Percentiles rank a stretch among this genome's conserved stretches.
Conservation (phyloP, 2,113 vertebrate genomes). For the Zootoca vivipara region DNA sequence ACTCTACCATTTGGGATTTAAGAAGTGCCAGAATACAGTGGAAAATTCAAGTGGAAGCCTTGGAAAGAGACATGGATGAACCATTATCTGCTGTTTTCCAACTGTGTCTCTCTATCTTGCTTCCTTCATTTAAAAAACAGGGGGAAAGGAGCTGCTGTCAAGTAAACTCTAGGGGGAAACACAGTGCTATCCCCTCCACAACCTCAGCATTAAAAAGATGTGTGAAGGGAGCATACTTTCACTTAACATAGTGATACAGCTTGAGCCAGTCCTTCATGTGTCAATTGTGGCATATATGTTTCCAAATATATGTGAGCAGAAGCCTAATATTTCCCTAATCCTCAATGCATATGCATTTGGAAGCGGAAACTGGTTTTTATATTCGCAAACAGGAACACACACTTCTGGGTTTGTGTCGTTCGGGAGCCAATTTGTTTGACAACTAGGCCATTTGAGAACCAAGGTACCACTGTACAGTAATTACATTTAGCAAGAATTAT, state of each 20-base stretch:
- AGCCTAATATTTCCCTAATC: not conserved
- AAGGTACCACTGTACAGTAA: too few relatives aligned
- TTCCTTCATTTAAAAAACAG: not conserved
- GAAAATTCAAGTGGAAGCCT: not conserved
- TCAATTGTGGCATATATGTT: not conserved
- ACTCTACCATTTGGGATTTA: too few relatives aligned
- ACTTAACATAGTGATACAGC: not conserved
- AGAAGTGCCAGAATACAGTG: not conserved
- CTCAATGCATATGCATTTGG: not conserved
- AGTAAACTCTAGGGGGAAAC: not conserved
- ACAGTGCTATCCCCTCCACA: not conserved
- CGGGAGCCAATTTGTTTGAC: too few relatives aligned
- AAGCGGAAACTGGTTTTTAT: not conserved
- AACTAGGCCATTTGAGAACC: too few relatives aligned
- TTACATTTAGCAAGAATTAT: too few relatives aligned
- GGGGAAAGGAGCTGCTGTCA: not conserved
- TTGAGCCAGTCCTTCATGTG: not conserved
- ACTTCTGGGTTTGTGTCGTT: too few relatives aligned
- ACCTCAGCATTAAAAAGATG: not conserved
- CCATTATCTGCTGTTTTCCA: not conserved
- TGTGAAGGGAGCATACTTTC: not conserved
- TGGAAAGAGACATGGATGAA: not conserved
- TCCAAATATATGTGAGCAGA: not conserved
- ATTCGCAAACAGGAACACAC: too few relatives aligned
- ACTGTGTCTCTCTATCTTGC: not conserved